Base-by-base conservation (phyloP, 1,140 invertebrate species). In the Drosophila suzukii region DNA sequence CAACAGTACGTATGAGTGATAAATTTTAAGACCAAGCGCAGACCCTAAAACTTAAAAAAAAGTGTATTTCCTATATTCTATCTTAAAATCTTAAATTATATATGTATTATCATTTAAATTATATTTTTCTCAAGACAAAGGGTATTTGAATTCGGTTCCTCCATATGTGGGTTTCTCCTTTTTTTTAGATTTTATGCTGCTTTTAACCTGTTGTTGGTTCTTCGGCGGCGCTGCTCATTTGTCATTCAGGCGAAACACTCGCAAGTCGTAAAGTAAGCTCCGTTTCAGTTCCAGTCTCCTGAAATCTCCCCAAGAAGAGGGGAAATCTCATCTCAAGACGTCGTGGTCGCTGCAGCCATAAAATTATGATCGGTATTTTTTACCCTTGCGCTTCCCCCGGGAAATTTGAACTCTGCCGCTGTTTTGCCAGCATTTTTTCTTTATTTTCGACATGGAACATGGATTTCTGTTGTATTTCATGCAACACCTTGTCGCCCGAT, bases 241-340 rank as follows among this genome's bases (percentile, higher is more conserved):
- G 84, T 89, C 84, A 89, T 89, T 89, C 84, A 81, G 81, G 80
- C 84, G 85, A 89, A 89, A 89, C 80, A 77, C 84, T 86, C 62
- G 17, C 32, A n/a, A 74, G 75, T 77, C 75, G 75, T 70, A 77
- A 77, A 77, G 57, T 77, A 77, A 58, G 74, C 55, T 56, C 36
- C 71, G 41, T 50, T 75, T 56, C 73, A 70, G 68, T 66, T 75
- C 72, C 73, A 74, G 68, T 66, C 60, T 79, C 65, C 76, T 66
- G 54, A 39, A 38, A 34, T 54, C 17, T 63, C 17, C 46, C 36
- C 12, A 30, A 43, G 70, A 62, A 53, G 12, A 50, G 50, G 27
- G 41, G 30, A 79, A 68, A 32, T 34, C 32, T 43, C 68, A 49
- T 72, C 78, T 76, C 51, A 56, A 43, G 51, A 49, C 38, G 36